Base-by-base conservation (phyloP, 2,888 invertebrate genomes). In the Brachyptera putata region DNA sequence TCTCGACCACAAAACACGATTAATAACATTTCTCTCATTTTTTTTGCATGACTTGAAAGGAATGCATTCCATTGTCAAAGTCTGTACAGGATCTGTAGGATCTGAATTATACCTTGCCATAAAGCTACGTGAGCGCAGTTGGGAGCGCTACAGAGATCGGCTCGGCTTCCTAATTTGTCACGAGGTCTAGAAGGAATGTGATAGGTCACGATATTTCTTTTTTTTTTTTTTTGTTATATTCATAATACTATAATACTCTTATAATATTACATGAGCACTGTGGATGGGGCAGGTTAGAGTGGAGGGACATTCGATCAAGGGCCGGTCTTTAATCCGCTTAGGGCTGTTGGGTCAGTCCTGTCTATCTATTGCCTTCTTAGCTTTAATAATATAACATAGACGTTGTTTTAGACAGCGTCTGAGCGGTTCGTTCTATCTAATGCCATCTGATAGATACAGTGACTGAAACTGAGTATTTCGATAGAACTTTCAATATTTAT, bases 241-340 rank as follows among this genome's bases (percentile, higher is more conserved):
- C 5, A 30, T 30, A 11, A 30, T 30, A 30, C n/a, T 30, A 30
- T 7, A 30, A 30, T 30, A 30, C 11, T 30, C 30, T 30, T 30
- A 11, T 30, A 30, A 30, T 11, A 30, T n/a, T n/a, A n/a, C n/a
- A n/a, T n/a, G n/a, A n/a, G n/a, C n/a, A n/a, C n/a, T n/a, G n/a
- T n/a, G n/a, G 24, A 46, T 22, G 24, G 5, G 22, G 24, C 3
- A 46, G 46, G 3, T 46, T 22, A 21, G 5, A 7, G 46, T 11
- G 24, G 24, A 7, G 24, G 21, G n/a, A 3, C 13, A 46, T 46
- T 22, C 24, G 24, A 46, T 11, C 7, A 37, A 21, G 30, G 24
- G 39, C 4, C n/a, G n/a, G n/a, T n/a, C n/a, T n/a, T n/a, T 59
- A 59, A 59, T 59, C 59, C 59, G 55, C 59, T 59, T 59, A 55